Evolutionary conservation across 2,888 invertebrate genomes (phyloP).

Genomic region (Fabriciana adippe): DNA sequence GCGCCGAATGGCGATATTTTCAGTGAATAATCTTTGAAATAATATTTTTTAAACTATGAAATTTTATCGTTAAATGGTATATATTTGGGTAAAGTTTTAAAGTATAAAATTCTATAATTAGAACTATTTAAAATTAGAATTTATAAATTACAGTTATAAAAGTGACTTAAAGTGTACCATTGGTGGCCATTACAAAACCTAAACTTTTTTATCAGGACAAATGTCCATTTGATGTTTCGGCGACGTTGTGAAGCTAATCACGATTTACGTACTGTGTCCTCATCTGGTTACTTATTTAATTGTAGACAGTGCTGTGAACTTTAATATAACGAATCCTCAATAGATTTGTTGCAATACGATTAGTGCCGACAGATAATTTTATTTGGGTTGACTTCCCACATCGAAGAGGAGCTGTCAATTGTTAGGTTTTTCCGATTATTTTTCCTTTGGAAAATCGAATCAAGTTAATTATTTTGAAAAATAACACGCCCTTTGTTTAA

Average conservation of each 20-base stretch:
- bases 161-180: slow-evolving; percentile 77
- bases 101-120: slow-evolving; percentile 53
- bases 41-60: slow-evolving; percentile 78
- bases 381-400: slow-evolving; percentile 75
- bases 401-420: slow-evolving; percentile 75
- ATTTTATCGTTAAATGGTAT: slow-evolving; percentile 78
- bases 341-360: slow-evolving; percentile 63
- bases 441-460: slow-evolving; percentile 48
- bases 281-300: slow-evolving; percentile 52
- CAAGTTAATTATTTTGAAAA: slow-evolving; percentile 41
- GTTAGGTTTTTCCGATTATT: slow-evolving; percentile 67
- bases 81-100: slow-evolving; percentile 66
- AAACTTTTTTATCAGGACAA: slow-evolving; percentile 81
- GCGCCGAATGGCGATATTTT: slow-evolving; percentile 81
- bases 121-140: slow-evolving; percentile 51
- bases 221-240: slow-evolving; percentile 83
- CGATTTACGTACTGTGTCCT: slow-evolving; percentile 63
- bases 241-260: slow-evolving; percentile 80
- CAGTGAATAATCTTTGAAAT: slow-evolving; percentile 80
- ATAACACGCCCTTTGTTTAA: slow-evolving; percentile 36
- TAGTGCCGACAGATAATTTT: slow-evolving; percentile 69
- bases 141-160: slow-evolving; percentile 55
- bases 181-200: slow-evolving; percentile 82
- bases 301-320: slow-evolving; percentile 56
- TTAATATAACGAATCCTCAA: slow-evolving; percentile 48